A percentile compares a stretch with the other conserved stretches of the same genome.
phyloP scores from a whole-genome alignment of 2,888 invertebrate genomes.

The Peribatodes rhomboidaria region DNA sequence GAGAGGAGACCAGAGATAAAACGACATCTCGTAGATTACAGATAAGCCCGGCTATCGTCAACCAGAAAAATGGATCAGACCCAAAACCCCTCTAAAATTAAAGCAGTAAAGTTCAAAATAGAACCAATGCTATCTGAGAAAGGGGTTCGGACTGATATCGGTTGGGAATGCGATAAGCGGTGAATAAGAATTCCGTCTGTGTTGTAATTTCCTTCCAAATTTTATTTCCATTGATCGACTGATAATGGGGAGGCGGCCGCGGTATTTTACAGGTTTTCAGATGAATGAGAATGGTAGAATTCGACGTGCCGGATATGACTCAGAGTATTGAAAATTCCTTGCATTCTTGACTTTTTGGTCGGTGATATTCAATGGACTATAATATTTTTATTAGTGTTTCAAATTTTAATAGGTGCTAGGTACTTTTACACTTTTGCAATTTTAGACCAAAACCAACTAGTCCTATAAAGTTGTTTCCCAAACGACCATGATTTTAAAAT shows the following conservation, averaged over 20 bases:
- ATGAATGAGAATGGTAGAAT: constrained; percentile 27
- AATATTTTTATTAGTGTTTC: no score
- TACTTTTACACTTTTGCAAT: no score
- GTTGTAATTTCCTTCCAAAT: constrained; percentile 46
- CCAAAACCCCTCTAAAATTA: constrained; percentile 38
- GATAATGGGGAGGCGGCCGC: constrained; percentile 33
- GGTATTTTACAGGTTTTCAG: constrained; percentile 36
- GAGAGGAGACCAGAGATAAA: constrained; percentile 53
- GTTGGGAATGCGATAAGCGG: constrained; percentile 48
- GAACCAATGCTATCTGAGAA: constrained; percentile 38
- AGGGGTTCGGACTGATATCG: constrained; percentile 41
- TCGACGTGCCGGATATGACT: no score
- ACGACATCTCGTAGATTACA: constrained; percentile 43
- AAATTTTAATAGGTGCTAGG: no score
- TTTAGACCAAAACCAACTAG: no score
- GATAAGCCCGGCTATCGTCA: constrained; percentile 44
- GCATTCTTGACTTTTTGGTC: no score
- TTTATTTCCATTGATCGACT: constrained; percentile 42
- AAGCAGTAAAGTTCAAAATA: constrained; percentile 39
- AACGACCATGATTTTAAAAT: not conserved
- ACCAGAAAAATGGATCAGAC: constrained; percentile 25
- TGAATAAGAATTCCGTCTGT: constrained; percentile 46
- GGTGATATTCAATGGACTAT: no score
- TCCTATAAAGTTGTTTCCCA: no score
- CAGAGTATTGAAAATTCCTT: no score